A percentile compares a stretch with the other conserved stretches of the same genome.
phyloP scores from a whole-genome alignment of 1,140 invertebrate genomes.

The Psix sp. region DNA sequence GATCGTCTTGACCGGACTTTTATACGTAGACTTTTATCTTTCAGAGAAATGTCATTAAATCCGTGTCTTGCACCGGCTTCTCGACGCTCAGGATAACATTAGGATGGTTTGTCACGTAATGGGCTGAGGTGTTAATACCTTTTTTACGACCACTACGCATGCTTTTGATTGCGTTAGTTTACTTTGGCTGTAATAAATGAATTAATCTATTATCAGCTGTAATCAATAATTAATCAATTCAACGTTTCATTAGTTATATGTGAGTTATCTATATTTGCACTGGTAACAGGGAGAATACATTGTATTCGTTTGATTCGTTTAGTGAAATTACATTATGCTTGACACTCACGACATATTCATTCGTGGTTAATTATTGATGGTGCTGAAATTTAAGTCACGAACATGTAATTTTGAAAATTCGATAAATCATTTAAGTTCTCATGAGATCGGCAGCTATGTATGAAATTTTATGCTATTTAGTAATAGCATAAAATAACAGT shows the following conservation, averaged over 20 bases:
- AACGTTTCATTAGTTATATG: constrained; percentile 1
- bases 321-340: constrained; percentile 5
- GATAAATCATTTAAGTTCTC: too few relatives aligned
- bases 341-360: neutral
- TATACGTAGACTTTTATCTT: constrained; percentile 42
- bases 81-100: constrained; percentile 17
- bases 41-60: constrained; percentile 33
- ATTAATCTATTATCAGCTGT: too few relatives aligned
- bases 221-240: constrained; percentile 48
- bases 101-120: constrained; percentile 34
- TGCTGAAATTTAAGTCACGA: too few relatives aligned
- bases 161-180: constrained; percentile 16
- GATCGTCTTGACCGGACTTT: constrained; percentile 54
- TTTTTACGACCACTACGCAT: constrained; percentile 29
- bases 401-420: too few relatives aligned
- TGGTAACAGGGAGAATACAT: constrained; percentile 22
- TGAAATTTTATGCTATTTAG: too few relatives aligned
- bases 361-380: too few relatives aligned
- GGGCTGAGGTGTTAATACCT: constrained; percentile 23
- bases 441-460: too few relatives aligned
- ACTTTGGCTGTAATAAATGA: constrained; percentile 6
- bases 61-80: constrained; percentile 25
- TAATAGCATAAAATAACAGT: too few relatives aligned
- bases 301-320: constrained; percentile 6
- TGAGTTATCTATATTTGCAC: constrained; percentile 12